Base-by-base conservation (phyloP, 2,797 vertebrate genomes). In the Propithecus perrieri region DNA sequence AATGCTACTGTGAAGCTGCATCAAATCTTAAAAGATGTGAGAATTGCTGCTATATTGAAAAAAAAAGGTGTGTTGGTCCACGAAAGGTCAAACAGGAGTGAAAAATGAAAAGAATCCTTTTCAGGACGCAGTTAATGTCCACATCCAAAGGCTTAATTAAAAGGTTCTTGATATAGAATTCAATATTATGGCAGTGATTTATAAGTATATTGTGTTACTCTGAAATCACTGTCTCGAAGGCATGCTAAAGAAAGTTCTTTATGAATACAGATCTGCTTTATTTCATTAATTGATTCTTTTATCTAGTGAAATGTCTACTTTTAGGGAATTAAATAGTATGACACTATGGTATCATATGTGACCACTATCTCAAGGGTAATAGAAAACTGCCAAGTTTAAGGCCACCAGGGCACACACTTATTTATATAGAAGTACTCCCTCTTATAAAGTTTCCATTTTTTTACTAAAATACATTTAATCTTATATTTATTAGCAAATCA, bases 241-340 rank as follows among this genome's bases (percentile, higher is more conserved):
- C 55, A 94, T 46, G 41, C 7, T 96, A 38, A 38, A 95, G 41
- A 80, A 94, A 84, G 2, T 24, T 95, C 67, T 91, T 89, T 91
- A 59, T 91, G 87, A 69, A 81, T 50, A 10, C 57, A 61, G 72
- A 53, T 75, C 41, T 67, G 28, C 24, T 74, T 94, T 94, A 79
- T 74, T 53, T 91, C 41, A 67, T 67, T 83, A 75, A 85, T 0
- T 86, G 9, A 50, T 4, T 61, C 67, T 83, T 84, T 87, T 92
- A 94, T 61, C 18, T 38, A 91, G 33, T 43, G 41, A 86, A 93
- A 91, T 28, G 14, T 75, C 59, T 41, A 80, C 50, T 95, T 95
- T 75, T 17, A 63, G 59, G 53, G 26, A 89, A 89, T 81, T 81
- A 59, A 59, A 7, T 50, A 71, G 30, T 75, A 14, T 65, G 12